Conservation (phyloP, 2,797 vertebrate genomes). For the Sternotherus odoratus region DNA sequence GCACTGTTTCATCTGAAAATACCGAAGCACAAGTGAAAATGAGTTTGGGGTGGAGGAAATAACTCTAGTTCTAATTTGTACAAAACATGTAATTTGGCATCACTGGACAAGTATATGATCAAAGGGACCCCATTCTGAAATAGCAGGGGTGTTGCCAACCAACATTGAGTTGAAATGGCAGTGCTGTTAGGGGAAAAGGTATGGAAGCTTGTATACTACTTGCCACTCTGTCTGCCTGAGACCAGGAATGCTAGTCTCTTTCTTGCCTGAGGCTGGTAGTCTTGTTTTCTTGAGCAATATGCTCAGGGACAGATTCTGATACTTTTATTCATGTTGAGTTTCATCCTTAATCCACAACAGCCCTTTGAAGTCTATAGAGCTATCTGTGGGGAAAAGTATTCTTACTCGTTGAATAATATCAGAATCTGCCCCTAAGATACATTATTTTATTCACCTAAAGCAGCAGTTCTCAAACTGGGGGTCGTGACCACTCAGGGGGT, state of each 20-base stretch:
- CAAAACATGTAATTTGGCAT: fast-evolving
- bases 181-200: background rate
- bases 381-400: background rate
- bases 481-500: no score
- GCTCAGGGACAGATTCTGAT: background rate
- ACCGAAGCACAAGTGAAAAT: background rate
- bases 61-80: background rate
- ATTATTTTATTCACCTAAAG: background rate
- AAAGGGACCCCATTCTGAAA: background rate
- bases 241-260: background rate
- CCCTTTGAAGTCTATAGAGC: background rate
- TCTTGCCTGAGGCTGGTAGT: background rate
- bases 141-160: background rate
- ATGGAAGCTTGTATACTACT: background rate
- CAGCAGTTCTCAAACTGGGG: no score
- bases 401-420: background rate
- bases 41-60: background rate
- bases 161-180: background rate
- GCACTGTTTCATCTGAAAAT: background rate
- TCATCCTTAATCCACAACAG: fast-evolving
- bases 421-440: background rate
- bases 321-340: fast-evolving
- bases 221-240: background rate
- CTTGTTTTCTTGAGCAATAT: background rate
- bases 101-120: background rate